Conservation (phyloP, 92 coral and sea anemone genomes). For the Plumapathes pennacea region DNA sequence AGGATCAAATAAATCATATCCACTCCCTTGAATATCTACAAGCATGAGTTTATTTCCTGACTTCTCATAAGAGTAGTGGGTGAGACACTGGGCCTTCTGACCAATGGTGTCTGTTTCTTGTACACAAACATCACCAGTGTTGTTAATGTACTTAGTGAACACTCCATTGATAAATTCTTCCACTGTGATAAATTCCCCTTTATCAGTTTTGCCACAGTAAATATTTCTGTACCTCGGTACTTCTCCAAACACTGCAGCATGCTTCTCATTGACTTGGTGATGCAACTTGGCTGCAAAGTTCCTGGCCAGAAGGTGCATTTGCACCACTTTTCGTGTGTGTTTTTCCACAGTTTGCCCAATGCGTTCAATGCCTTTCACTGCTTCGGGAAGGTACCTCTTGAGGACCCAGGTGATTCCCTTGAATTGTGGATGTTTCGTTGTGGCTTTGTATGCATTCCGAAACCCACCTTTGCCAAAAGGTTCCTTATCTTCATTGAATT, state of each 20-base stretch:
- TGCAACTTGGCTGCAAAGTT: conserved; percentile 49
- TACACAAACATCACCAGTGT: conserved; percentile 14
- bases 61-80: conserved; percentile 36
- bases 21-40: conserved; percentile 22
- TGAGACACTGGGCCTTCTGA: conserved; percentile 28
- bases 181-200: conserved; percentile 35
- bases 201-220: conserved; percentile 34
- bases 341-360: conserved; percentile 33
- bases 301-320: conserved; percentile 59
- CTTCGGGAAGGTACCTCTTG: conserved; percentile 33
- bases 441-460: conserved; percentile 42
- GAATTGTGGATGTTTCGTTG: conserved; percentile 32
- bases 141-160: conserved; percentile 34
- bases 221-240: conserved; percentile 42
- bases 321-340: conserved; percentile 56
- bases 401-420: conserved; percentile 33
- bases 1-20: conserved; percentile 15
- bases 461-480: conserved; percentile 54
- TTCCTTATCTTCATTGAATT: conserved; percentile 33
- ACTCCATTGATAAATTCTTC: conserved; percentile 43
- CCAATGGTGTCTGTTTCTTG: background rate
- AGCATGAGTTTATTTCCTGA: conserved; percentile 15
- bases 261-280: conserved; percentile 13
- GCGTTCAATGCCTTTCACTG: conserved; percentile 29
- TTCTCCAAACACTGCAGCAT: conserved; percentile 27